Conservation (phyloP, 2,888 invertebrate genomes). For the Norana najaformis region DNA sequence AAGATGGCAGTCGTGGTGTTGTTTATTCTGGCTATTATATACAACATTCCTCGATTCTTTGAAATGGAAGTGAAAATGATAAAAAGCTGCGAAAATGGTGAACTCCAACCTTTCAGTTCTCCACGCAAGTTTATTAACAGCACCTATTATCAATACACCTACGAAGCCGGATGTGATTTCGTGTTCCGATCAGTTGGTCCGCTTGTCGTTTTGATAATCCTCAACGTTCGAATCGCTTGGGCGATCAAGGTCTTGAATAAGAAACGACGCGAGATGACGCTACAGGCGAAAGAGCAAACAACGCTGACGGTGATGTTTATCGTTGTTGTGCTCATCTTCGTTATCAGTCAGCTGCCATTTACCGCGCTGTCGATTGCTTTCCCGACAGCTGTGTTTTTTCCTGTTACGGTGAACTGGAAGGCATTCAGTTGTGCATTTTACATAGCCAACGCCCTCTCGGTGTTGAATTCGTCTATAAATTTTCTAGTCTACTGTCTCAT, state of each 20-base stretch:
- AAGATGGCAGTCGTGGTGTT: slow-evolving; percentile 38
- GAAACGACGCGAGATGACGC: neutral
- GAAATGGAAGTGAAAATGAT: slow-evolving; percentile 29
- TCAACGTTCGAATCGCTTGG: slow-evolving; percentile 41
- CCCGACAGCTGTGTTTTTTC: neutral
- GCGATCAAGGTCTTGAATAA: slow-evolving; percentile 32
- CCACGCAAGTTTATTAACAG: slow-evolving; percentile 9
- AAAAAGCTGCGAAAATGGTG: neutral
- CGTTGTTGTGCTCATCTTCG: slow-evolving; percentile 38
- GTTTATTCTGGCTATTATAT: slow-evolving; percentile 42
- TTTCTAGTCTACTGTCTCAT: slow-evolving; percentile 42
- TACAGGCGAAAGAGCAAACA: neutral
- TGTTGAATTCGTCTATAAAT: slow-evolving; percentile 44
- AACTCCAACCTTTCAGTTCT: neutral
- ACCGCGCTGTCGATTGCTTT: slow-evolving; percentile 15
- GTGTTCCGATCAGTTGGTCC: slow-evolving; percentile 46
- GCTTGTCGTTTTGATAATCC: slow-evolving; percentile 40
- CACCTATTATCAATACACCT: slow-evolving; percentile 41
- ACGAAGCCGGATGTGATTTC: slow-evolving; percentile 44
- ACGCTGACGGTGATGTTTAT: slow-evolving; percentile 32
- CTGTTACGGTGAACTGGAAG: neutral
- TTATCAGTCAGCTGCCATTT: slow-evolving; percentile 35
- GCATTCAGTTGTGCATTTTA: neutral
- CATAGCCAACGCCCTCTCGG: slow-evolving; percentile 38
- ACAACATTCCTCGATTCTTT: slow-evolving; percentile 46